Percentiles rank a stretch among this genome's conserved stretches.
Evolutionary conservation across 2,113 vertebrate genomes (phyloP).

Genomic region (Psettodes erumei): DNA sequence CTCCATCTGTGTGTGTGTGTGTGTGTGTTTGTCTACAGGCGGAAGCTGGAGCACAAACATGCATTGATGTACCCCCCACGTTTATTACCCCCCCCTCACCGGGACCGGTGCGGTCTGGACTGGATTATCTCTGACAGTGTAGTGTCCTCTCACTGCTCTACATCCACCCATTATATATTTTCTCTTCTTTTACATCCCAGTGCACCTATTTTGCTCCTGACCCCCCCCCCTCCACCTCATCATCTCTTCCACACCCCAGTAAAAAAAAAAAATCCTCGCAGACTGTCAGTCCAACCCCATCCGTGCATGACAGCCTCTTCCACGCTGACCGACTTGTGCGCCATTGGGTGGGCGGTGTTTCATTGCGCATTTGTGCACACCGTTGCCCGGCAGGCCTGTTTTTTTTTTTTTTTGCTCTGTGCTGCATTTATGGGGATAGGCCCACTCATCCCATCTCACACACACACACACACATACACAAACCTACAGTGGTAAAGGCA

Average conservation of each 20-base stretch:
- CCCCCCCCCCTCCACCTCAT: background rate
- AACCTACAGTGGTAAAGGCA: background rate
- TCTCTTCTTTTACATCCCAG: slow-evolving; percentile 5
- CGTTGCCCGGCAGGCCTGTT: slow-evolving; percentile 57
- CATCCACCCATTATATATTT: slow-evolving; percentile 31
- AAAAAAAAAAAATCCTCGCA: slow-evolving; percentile 32
- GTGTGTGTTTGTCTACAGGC: slow-evolving; percentile 78
- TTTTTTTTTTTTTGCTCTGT: slow-evolving; percentile 23
- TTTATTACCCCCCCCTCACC: slow-evolving; percentile 27
- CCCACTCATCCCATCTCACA: slow-evolving; percentile 30
- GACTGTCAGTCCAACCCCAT: slow-evolving; percentile 31
- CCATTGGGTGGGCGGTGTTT: slow-evolving; percentile 77
- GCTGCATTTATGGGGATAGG: slow-evolving; percentile 54
- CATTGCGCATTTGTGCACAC: slow-evolving; percentile 70
- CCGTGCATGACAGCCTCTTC: slow-evolving; percentile 48
- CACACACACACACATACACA: background rate
- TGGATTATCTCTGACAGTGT: slow-evolving; percentile 60
- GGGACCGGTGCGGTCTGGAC: slow-evolving; percentile 41
- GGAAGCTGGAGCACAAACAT: slow-evolving; percentile 66
- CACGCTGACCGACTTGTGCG: slow-evolving; percentile 64
- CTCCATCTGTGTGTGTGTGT: slow-evolving; percentile 72
- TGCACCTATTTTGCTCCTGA: slow-evolving; percentile 47
- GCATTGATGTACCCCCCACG: slow-evolving; percentile 43
- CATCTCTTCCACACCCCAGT: slow-evolving; percentile 64
- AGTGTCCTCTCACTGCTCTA: slow-evolving; percentile 28